Percentiles rank a stretch among this genome's conserved stretches.
These are phyloP conservation scores for Alosa alosa DNA, from an alignment of 2,113 vertebrate species.

Conservation along the genomic window DNA sequence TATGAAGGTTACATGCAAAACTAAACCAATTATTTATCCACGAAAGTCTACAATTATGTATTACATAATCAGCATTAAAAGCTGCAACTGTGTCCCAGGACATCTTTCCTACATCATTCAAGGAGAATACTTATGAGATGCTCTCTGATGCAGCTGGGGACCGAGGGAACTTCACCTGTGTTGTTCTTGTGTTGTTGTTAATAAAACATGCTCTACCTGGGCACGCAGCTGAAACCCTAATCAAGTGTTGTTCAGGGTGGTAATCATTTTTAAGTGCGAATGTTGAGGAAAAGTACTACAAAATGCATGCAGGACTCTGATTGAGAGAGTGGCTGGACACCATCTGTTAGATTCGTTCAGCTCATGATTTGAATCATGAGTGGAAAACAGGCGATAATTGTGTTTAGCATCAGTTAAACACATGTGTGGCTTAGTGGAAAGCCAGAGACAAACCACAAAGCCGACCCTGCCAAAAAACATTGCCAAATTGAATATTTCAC, in stretches of 20 bases:
- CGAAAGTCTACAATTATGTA: neutral
- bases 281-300: neutral
- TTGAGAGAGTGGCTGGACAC: neutral
- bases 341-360: neutral
- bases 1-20: neutral
- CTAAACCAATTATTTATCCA: neutral
- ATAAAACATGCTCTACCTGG: neutral
- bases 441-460: neutral
- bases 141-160: neutral
- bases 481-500: neutral
- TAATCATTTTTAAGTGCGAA: neutral
- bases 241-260: neutral
- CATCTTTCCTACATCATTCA: neutral
- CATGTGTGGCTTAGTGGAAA: neutral
- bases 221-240: neutral
- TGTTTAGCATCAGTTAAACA: neutral
- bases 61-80: neutral
- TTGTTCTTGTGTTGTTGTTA: neutral
- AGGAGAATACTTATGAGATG: neutral
- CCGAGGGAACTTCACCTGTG: neutral
- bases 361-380: slow-evolving; percentile 8
- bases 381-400: slow-evolving; percentile 4
- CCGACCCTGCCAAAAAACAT: neutral
- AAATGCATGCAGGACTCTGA: neutral
- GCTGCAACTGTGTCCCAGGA: neutral